phyloP scores from a whole-genome alignment of 2,113 vertebrate genomes.

The Calidris pygmaea region DNA sequence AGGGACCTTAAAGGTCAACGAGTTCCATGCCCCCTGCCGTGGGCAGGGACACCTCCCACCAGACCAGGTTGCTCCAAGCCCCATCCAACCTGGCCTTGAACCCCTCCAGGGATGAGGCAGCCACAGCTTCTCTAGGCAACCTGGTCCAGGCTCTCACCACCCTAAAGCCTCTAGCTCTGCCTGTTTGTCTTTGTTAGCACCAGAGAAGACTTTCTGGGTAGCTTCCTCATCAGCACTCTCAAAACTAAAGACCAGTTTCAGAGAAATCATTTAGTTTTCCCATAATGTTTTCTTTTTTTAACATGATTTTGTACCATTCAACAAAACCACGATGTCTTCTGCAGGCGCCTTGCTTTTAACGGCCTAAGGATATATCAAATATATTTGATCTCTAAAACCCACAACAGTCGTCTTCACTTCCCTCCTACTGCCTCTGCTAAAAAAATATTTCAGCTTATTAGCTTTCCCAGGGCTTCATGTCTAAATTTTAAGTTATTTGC shows the following conservation, averaged over 20 bases:
- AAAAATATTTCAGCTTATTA: background rate
- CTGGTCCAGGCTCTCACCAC: no score
- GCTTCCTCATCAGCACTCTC: background rate
- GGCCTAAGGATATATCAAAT: background rate
- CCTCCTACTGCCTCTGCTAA: background rate
- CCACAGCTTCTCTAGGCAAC: no score
- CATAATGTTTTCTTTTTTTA: background rate
- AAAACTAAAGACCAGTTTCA: background rate
- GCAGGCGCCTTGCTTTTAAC: background rate
- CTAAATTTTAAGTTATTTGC: background rate
- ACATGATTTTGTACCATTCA: background rate
- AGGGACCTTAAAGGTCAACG: no score
- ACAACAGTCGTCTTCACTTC: background rate
- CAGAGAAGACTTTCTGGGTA: background rate
- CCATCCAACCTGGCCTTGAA: no score
- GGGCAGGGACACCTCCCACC: no score
- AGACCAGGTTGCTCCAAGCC: no score
- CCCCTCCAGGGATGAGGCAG: no score
- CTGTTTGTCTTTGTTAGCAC: background rate
- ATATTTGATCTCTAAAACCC: background rate
- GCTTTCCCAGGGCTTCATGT: background rate
- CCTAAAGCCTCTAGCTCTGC: background rate
- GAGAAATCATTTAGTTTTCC: conserved; percentile 4
- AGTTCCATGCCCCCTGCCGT: no score
- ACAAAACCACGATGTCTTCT: background rate